Base-by-base conservation (phyloP, 2,113 vertebrate species). In the Steatornis caripensis region DNA sequence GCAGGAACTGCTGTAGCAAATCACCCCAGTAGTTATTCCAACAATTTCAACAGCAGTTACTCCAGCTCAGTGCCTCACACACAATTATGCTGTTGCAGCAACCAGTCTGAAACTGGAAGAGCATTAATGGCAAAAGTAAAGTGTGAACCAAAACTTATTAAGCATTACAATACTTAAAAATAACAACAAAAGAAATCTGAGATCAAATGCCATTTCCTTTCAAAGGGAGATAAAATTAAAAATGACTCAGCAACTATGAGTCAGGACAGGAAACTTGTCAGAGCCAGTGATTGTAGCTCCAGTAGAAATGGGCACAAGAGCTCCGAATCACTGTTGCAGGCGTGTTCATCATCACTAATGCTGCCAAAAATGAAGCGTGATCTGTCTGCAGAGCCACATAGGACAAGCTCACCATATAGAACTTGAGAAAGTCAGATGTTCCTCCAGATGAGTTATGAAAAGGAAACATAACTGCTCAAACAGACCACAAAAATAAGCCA, bases 231-330 rank as follows among this genome's bases (percentile, higher is more conserved):
- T 74, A 83, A 95, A 93, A 94, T 79, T 79, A 66, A 94, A 94
- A 88, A 53, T 97, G 64, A 96, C 83, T 97, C 96, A 97, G 95
- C 95, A 90, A 2, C 61, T 43, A 2, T 95, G 97, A 96, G 93
- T 97, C 97, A 97, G 93, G 95, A 43, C 69, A 84, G 86, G 91
- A 93, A 96, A 80, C 68, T 82, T 93, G 84, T 84, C 88, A 32
- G 70, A 93, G 90, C 81, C 96, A 96, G 84, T 0, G 62, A 79
- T 36, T 89, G 93, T 76, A 76, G 68, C 86, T 89, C 36, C 74
- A 34, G 51, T 68, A 71, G 91, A 87, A 90, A 48, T 1, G 16
- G 71, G 72, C 90, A 89, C 2, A 0, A 54, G 74, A 76, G 76
- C 69, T 46, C 41, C 2, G 3, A 90, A 34, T 3, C 34, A 61